Conservation (phyloP, 2,797 vertebrate species). For the Lagorchestes hirsutus region DNA sequence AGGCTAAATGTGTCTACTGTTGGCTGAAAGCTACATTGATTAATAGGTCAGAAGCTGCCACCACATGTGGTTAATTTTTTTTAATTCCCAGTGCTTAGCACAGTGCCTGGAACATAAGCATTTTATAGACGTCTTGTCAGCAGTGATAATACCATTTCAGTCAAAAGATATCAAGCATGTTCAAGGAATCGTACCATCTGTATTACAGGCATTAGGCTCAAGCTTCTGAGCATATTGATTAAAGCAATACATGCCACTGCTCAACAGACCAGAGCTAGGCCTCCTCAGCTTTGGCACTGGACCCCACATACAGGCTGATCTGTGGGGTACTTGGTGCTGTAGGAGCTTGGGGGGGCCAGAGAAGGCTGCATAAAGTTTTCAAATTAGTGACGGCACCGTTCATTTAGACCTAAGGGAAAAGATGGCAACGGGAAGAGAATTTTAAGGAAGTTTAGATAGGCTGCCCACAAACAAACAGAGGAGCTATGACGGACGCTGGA, state of each 20-base stretch:
- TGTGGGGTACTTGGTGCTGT: not conserved
- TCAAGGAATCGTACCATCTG: not conserved
- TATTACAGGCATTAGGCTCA: not conserved
- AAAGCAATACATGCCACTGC: not conserved
- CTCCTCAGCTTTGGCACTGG: not conserved
- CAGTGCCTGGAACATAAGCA: not conserved
- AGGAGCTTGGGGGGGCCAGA: not conserved
- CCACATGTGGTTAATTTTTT: not conserved
- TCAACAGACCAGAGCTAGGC: not conserved
- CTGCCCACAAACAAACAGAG: not conserved
- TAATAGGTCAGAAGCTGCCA: not conserved
- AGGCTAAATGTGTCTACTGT: not conserved
- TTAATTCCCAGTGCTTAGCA: not conserved
- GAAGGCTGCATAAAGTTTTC: not conserved
- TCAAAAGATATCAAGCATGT: not conserved
- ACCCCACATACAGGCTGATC: not conserved
- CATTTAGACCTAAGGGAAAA: not conserved
- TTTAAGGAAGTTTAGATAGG: not conserved
- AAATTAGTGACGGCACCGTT: not conserved
- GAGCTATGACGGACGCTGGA: not conserved
- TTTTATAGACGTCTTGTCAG: not conserved
- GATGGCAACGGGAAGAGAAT: not conserved
- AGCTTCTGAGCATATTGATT: not conserved
- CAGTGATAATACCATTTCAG: not conserved
- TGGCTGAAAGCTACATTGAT: not conserved